phyloP scores from a whole-genome alignment of 1,140 invertebrate species.

The Caenorhabditis briggsae region DNA sequence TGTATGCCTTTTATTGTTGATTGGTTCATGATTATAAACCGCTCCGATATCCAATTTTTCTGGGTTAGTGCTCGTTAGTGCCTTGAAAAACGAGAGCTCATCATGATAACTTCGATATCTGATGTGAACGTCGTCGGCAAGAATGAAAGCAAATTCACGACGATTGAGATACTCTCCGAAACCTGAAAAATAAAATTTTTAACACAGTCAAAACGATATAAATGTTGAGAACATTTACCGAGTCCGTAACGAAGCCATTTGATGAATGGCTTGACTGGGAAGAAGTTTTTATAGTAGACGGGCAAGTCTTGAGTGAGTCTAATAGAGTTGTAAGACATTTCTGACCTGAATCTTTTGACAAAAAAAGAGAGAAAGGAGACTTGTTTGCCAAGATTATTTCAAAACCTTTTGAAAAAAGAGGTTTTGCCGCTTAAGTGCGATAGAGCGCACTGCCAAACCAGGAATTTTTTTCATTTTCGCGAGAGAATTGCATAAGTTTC shows the following conservation, averaged over 20 bases:
- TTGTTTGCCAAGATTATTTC: too few species aligned
- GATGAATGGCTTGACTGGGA: conserved; percentile 67
- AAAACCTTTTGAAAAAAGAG: too few species aligned
- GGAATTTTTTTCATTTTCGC: neutral
- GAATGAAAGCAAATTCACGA: conserved; percentile 95
- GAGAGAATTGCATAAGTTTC: neutral
- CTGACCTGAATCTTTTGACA: neutral
- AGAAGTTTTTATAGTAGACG: conserved; percentile 66
- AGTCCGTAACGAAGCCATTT: conserved; percentile 69
- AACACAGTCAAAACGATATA: neutral
- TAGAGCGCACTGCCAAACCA: neutral
- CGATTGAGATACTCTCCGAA: conserved; percentile 82
- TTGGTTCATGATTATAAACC: conserved; percentile 85
- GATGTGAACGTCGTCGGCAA: conserved; percentile 92
- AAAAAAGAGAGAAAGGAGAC: too few species aligned
- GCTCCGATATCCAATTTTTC: conserved; percentile 97
- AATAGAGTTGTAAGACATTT: conserved; percentile 31
- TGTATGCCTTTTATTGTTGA: conserved; percentile 80
- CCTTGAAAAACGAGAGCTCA: conserved; percentile 86
- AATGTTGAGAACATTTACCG: conserved; percentile 57
- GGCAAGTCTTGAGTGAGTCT: conserved; percentile 51
- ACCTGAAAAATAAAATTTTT: conserved; percentile 64
- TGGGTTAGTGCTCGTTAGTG: conserved; percentile 86
- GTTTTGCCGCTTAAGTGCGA: neutral
- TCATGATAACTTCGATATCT: conserved; percentile 90